Evolutionary conservation across 2,888 invertebrate genomes (phyloP).

Genomic region (Labia minor): DNA sequence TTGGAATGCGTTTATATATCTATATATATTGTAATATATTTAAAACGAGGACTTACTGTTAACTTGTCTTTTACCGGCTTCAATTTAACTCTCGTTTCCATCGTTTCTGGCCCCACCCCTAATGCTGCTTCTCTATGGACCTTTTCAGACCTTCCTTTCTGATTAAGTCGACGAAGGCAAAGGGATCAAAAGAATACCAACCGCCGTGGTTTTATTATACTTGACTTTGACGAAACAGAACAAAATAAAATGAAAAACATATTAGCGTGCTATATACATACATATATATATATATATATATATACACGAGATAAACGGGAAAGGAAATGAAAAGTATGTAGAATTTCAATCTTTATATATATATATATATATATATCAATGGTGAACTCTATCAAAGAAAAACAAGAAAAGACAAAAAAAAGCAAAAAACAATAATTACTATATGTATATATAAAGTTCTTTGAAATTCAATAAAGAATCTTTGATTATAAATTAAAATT

Average conservation of each 20-base stretch:
- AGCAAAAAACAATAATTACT: too few relatives aligned
- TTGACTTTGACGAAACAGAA: neutral
- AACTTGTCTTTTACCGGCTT: slow-evolving; percentile 5
- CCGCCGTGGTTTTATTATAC: neutral
- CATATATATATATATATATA: slow-evolving; percentile 17
- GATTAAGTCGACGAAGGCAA: neutral
- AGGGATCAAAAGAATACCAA: neutral
- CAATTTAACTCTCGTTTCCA: neutral
- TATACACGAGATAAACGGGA: too few relatives aligned
- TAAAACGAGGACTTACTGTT: neutral
- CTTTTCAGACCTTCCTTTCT: neutral
- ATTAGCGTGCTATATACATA: neutral
- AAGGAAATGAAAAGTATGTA: too few relatives aligned
- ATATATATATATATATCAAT: neutral
- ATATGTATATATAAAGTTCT: too few relatives aligned
- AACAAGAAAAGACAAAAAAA: too few relatives aligned
- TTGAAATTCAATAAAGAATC: too few relatives aligned
- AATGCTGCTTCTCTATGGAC: too few relatives aligned
- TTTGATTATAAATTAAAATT: too few relatives aligned
- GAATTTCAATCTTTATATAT: too few relatives aligned
- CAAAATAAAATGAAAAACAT: slow-evolving; percentile 1
- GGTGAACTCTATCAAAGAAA: too few relatives aligned
- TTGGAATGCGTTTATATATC: neutral
- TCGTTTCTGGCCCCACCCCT: neutral
- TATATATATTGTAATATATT: slow-evolving; percentile 3